phyloP scores from a whole-genome alignment of 2,113 vertebrate species.

The Neolamprologus variostigma region DNA sequence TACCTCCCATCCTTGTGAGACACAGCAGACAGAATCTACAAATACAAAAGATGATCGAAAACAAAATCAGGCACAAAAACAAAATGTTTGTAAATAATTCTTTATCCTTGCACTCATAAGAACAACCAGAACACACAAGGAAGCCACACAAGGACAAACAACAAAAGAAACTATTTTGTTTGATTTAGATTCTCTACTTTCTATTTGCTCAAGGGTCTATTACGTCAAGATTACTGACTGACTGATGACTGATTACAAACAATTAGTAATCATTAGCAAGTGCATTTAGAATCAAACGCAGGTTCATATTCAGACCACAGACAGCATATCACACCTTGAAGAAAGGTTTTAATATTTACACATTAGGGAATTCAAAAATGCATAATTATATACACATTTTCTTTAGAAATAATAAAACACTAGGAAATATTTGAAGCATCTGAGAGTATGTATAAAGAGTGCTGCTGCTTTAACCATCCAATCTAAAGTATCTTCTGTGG shows the following conservation, averaged over 20 bases:
- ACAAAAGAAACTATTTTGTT: background rate
- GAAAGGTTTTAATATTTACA: background rate
- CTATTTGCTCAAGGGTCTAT: background rate
- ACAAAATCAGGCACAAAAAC: background rate
- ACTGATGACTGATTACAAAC: background rate
- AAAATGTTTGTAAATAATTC: background rate
- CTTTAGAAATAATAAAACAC: background rate
- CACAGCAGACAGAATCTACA: background rate
- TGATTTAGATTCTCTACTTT: background rate
- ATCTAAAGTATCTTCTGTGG: background rate
- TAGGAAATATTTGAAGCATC: background rate
- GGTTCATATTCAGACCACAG: background rate
- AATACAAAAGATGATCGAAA: background rate
- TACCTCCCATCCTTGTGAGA: background rate
- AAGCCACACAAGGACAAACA: background rate
- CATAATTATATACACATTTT: conserved; percentile 20
- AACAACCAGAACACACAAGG: background rate
- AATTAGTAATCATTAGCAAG: background rate
- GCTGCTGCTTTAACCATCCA: background rate
- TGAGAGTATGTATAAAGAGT: background rate
- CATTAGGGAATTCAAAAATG: background rate
- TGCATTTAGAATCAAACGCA: background rate
- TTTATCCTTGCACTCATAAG: background rate
- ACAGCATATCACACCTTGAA: background rate
- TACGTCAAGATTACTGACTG: background rate